These are phyloP conservation scores for Cynopterus brachyotis DNA, from an alignment of 2,113 vertebrate species.

Conservation along the genomic window DNA sequence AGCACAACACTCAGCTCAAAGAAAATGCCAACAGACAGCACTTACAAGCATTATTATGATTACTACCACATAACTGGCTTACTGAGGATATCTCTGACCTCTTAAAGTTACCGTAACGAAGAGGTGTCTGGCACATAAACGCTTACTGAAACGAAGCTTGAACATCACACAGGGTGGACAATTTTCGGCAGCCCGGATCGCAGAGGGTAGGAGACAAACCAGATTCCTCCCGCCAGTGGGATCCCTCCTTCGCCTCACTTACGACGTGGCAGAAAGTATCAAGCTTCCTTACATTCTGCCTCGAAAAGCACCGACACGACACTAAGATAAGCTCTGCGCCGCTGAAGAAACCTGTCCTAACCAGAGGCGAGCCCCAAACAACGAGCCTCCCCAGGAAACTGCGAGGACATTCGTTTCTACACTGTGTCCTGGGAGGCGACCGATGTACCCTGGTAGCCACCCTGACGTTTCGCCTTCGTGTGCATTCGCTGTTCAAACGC, in stretches of 20 bases:
- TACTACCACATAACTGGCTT: neutral
- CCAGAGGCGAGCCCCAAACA: neutral
- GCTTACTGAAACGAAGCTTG: neutral
- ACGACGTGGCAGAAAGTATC: neutral
- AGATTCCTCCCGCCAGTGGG: neutral
- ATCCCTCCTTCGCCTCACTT: neutral
- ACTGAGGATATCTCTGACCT: neutral
- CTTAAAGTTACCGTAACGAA: neutral
- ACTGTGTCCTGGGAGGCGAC: neutral
- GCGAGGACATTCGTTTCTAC: neutral
- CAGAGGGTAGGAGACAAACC: neutral
- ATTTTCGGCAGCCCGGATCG: neutral
- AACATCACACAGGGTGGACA: neutral
- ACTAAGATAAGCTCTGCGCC: neutral
- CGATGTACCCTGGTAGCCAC: neutral
- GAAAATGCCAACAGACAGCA: neutral
- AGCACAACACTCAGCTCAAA: neutral
- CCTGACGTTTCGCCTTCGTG: neutral
- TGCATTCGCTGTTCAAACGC: neutral
- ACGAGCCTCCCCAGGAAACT: neutral
- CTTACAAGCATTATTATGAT: neutral
- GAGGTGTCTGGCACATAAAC: neutral
- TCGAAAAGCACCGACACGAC: neutral
- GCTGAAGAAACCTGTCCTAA: neutral
- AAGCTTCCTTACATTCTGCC: neutral